Percentiles rank a stretch among this genome's conserved stretches.
Conservation (phyloP, 64 coral and sea anemone genomes). For the Porites lutea region DNA sequence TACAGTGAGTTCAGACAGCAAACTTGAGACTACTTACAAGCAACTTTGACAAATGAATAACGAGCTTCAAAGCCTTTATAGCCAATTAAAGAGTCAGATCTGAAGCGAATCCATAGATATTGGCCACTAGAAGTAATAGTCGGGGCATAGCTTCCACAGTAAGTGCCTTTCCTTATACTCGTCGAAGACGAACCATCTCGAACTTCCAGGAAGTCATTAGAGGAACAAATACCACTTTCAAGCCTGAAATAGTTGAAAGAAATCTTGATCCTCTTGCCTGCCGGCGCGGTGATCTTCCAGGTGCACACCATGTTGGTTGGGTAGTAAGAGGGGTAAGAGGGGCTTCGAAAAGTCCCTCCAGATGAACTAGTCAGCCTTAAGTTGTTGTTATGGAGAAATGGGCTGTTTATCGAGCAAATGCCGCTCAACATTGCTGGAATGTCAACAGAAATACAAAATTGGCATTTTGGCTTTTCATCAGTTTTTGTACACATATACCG, state of each 20-base stretch:
- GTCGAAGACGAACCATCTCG: conserved; percentile 36
- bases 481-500: no score
- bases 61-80: conserved; percentile 55
- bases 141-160: neutral
- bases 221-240: conserved; percentile 12
- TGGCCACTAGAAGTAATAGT: conserved; percentile 40
- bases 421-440: neutral
- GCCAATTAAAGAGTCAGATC: neutral
- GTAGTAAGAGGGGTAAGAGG: conserved; percentile 44
- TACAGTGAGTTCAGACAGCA: no score
- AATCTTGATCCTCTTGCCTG: conserved; percentile 47
- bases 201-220: conserved; percentile 60
- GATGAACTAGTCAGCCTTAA: conserved; percentile 24
- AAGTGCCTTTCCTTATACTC: conserved; percentile 21
- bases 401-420: neutral
- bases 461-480: no score
- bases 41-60: conserved; percentile 19
- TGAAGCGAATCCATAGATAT: conserved; percentile 58
- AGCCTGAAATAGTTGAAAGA: conserved; percentile 61
- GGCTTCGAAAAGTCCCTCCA: conserved; percentile 53
- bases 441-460: neutral
- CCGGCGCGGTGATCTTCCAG: conserved; percentile 43
- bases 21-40: neutral
- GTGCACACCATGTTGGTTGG: conserved; percentile 72
- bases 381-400: conserved; percentile 42